Conservation (phyloP, 2,888 invertebrate genomes). For the Drosophila helvetica region DNA sequence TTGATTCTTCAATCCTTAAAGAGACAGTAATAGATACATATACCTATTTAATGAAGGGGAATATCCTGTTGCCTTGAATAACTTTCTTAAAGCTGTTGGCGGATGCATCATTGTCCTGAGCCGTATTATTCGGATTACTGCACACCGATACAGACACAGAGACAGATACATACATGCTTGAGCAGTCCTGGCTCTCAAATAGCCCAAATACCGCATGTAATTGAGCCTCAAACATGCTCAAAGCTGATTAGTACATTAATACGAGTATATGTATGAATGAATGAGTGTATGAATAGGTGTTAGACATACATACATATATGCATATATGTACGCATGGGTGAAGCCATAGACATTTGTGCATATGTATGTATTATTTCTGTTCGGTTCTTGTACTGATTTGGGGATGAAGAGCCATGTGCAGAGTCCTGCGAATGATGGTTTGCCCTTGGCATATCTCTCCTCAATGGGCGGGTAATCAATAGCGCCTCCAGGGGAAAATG, state of each 20-base stretch:
- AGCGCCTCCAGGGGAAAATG: conserved; percentile 13
- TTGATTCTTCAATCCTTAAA: no score
- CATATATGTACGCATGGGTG: no score
- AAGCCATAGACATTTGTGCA: no score
- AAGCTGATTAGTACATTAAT: conserved; percentile 63
- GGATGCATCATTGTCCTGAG: neutral
- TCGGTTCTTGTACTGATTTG: neutral
- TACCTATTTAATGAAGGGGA: neutral
- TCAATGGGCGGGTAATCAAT: conserved; percentile 33
- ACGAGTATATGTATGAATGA: conserved; percentile 38
- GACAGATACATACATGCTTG: neutral
- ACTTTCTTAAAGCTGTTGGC: neutral
- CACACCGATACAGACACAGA: conserved; percentile 15
- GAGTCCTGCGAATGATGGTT: conserved; percentile 4
- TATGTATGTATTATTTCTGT: no score
- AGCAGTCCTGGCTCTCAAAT: conserved; percentile 33
- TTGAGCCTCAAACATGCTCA: conserved; percentile 67
- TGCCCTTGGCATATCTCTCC: conserved; percentile 31
- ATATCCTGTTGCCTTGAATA: neutral
- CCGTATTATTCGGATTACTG: conserved; percentile 35
- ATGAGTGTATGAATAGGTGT: neutral
- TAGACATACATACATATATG: no score
- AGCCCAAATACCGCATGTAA: conserved; percentile 58
- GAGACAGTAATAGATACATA: no score
- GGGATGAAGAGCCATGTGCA: conserved; percentile 15